Evolutionary conservation across 1,140 invertebrate genomes (phyloP).

Genomic region (Heliconius melpomene): DNA sequence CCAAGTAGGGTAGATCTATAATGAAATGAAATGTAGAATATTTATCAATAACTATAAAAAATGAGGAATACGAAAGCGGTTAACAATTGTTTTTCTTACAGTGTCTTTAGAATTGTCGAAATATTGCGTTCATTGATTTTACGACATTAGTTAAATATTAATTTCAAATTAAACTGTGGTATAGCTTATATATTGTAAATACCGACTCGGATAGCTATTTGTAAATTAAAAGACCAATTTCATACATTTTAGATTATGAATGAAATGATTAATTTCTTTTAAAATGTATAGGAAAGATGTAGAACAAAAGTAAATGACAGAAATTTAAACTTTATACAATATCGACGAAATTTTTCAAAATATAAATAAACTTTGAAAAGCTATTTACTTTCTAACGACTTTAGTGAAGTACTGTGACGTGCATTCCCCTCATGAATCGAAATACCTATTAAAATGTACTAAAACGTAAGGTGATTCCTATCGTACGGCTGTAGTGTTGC

Average conservation of each 20-base stretch:
- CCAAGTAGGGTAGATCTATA: no score
- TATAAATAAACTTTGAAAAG: neutral
- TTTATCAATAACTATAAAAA: no score
- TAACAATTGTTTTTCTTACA: neutral
- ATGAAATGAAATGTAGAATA: no score
- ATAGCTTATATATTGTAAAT: no score
- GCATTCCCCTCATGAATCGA: constrained; percentile 31
- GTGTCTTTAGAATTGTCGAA: neutral
- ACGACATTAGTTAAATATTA: neutral
- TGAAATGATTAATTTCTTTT: neutral
- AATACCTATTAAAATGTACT: constrained; percentile 39
- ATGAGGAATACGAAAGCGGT: neutral
- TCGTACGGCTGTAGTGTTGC: constrained; percentile 34
- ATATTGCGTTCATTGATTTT: neutral
- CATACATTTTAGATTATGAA: neutral
- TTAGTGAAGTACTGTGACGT: constrained; percentile 23
- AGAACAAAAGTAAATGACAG: neutral
- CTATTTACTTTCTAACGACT: neutral
- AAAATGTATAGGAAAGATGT: neutral
- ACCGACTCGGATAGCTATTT: neutral
- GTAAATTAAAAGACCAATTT: neutral
- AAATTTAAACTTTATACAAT: neutral
- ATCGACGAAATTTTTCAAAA: no score
- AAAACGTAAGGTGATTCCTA: constrained; percentile 41
- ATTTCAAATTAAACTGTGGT: neutral